Evolutionary conservation across 53 echinoderm and acorn worm genomes (phyloP).

Genomic region (Mesocentrotus franciscanus): DNA sequence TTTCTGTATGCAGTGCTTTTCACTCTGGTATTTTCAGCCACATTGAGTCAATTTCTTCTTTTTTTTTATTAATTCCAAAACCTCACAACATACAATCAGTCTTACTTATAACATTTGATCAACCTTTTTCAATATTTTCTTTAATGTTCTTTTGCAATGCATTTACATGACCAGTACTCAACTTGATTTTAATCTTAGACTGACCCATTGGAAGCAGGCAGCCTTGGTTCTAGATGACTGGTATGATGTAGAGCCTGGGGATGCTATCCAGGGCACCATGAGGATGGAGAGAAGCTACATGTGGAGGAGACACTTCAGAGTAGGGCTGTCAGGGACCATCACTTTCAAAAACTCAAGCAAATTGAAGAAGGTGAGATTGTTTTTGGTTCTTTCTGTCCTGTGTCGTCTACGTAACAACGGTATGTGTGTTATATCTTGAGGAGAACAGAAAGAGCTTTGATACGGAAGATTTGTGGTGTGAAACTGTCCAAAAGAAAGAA

Average conservation of each 20-base stretch:
- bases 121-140: too few relatives aligned
- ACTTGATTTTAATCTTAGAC: conserved; percentile 32
- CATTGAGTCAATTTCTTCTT: too few relatives aligned
- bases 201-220: conserved; percentile 91
- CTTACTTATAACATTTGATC: too few relatives aligned
- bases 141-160: too few relatives aligned
- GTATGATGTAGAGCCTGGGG: conserved; percentile 68
- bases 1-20: too few relatives aligned
- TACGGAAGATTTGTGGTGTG: too few relatives aligned
- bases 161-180: too few relatives aligned
- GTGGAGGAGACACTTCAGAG: conserved; percentile 82
- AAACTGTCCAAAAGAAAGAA: too few relatives aligned
- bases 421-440: background rate
- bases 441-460: too few relatives aligned
- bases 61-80: too few relatives aligned
- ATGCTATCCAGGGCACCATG: conserved; percentile 71
- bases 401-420: background rate
- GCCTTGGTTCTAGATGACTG: conserved; percentile 80
- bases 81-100: too few relatives aligned
- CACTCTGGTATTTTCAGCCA: too few relatives aligned
- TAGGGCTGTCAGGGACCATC: conserved; percentile 61
- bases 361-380: background rate
- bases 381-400: background rate
- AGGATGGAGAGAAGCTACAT: conserved; percentile 75
- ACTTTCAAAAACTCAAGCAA: conserved; percentile 24